phyloP scores from a whole-genome alignment of 2,888 invertebrate species.

The Toxonevra muliebris region DNA sequence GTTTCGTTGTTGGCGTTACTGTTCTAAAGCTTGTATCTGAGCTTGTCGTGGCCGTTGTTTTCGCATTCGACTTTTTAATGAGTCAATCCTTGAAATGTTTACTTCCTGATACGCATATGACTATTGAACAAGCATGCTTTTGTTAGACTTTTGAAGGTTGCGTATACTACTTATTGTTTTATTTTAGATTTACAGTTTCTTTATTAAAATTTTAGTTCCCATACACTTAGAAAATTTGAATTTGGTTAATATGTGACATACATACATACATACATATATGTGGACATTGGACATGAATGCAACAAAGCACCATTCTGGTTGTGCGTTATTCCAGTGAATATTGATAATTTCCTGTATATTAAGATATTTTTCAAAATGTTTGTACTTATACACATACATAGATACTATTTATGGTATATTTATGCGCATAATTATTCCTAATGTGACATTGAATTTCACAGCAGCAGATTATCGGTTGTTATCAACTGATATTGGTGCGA shows the following conservation, averaged over 20 bases:
- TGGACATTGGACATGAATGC: slow-evolving; percentile 4
- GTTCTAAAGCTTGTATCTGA: too few relatives aligned
- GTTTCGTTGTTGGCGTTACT: slow-evolving; percentile 27
- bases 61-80: slow-evolving; percentile 60
- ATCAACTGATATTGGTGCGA: too few relatives aligned
- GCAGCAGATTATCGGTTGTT: too few relatives aligned
- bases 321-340: too few relatives aligned
- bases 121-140: slow-evolving; percentile 58
- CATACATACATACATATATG: background rate
- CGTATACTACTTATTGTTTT: slow-evolving; percentile 54
- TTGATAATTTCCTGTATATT: too few relatives aligned
- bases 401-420: too few relatives aligned
- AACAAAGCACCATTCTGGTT: too few relatives aligned
- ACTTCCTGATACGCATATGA: slow-evolving; percentile 63
- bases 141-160: slow-evolving; percentile 61
- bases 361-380: too few relatives aligned
- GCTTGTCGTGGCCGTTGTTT: slow-evolving; percentile 42
- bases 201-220: slow-evolving; percentile 32
- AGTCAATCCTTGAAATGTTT: slow-evolving; percentile 63
- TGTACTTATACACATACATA: too few relatives aligned
- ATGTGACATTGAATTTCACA: too few relatives aligned
- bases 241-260: slow-evolving; percentile 37
- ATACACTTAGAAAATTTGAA: slow-evolving; percentile 29
- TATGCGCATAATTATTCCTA: too few relatives aligned
- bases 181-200: slow-evolving; percentile 57